Conservation (phyloP, 2,797 vertebrate genomes). For the Liparis tanakae region DNA sequence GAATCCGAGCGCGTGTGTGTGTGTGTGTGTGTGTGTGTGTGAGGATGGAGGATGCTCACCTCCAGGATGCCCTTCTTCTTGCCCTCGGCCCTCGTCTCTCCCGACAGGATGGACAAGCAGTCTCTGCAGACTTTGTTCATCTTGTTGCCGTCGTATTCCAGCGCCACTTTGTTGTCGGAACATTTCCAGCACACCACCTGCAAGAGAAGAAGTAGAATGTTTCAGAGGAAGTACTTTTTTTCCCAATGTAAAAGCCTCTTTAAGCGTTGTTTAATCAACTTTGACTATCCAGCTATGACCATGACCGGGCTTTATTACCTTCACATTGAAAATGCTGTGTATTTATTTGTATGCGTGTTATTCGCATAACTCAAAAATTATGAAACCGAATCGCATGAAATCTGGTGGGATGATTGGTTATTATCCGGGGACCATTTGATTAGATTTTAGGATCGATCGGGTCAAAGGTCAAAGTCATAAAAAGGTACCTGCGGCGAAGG, state of each 20-base stretch:
- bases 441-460: too few relatives aligned
- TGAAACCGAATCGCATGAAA: too few relatives aligned
- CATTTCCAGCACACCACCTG: conserved; percentile 99
- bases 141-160: conserved; percentile 92
- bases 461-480: too few relatives aligned
- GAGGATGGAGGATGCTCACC: conserved; percentile 62
- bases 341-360: too few relatives aligned
- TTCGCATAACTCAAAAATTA: too few relatives aligned
- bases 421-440: too few relatives aligned
- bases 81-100: conserved; percentile 85
- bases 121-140: conserved; percentile 96
- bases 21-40: too few relatives aligned
- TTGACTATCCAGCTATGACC: neutral
- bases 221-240: neutral
- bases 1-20: too few relatives aligned
- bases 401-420: too few relatives aligned
- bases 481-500: too few relatives aligned
- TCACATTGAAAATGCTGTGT: too few relatives aligned
- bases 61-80: conserved; percentile 95
- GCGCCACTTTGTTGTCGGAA: conserved; percentile 92
- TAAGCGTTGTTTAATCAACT: neutral
- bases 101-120: conserved; percentile 89
- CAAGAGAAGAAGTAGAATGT: neutral
- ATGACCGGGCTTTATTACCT: neutral
- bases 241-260: neutral